These are phyloP conservation scores for Hirtodrosophila alboralis DNA, from an alignment of 2,888 invertebrate genomes.

Conservation along the genomic window DNA sequence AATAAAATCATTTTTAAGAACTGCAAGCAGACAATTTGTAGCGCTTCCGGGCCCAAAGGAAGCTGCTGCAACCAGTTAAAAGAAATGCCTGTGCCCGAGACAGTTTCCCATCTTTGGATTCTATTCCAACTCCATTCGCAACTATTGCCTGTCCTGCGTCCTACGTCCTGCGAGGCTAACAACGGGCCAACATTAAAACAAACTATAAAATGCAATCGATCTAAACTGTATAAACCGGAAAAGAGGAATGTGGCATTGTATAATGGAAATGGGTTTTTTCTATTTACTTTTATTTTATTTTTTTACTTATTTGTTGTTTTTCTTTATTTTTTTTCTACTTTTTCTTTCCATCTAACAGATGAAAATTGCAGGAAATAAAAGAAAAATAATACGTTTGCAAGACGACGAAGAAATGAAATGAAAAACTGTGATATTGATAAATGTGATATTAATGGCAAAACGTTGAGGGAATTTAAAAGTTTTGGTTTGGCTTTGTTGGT, in stretches of 20 bases:
- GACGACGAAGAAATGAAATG: slow-evolving; percentile 63
- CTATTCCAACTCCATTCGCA: slow-evolving; percentile 31
- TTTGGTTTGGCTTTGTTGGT: slow-evolving; percentile 46
- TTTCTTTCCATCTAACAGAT: slow-evolving; percentile 24
- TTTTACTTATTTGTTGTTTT: slow-evolving; percentile 37
- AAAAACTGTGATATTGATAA: slow-evolving; percentile 79
- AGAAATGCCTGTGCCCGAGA: slow-evolving; percentile 56
- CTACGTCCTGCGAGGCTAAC: slow-evolving; percentile 28
- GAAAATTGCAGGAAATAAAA: slow-evolving; percentile 60
- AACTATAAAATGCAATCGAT: slow-evolving; percentile 82
- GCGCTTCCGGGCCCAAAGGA: slow-evolving; percentile 69
- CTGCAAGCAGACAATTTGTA: slow-evolving; percentile 62
- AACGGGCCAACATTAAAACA: slow-evolving; percentile 70
- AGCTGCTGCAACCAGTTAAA: slow-evolving; percentile 51
- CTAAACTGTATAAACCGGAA: slow-evolving; percentile 77
- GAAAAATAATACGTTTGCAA: slow-evolving; percentile 64
- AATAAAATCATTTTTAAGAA: slow-evolving; percentile 72
- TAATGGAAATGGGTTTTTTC: slow-evolving; percentile 75
- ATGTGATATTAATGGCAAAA: slow-evolving; percentile 77
- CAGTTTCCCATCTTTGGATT: slow-evolving; percentile 50
- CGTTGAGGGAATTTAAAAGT: slow-evolving; percentile 72
- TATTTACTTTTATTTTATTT: slow-evolving; percentile 43
- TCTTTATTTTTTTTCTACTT: slow-evolving; percentile 5
- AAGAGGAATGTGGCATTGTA: slow-evolving; percentile 76
- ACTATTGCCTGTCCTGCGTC: slow-evolving; percentile 27